Evolutionary conservation across 2,888 invertebrate genomes (phyloP), one percentile per base, ranked within the genome.

Genomic region (Hipparchia sbordonii): DNA sequence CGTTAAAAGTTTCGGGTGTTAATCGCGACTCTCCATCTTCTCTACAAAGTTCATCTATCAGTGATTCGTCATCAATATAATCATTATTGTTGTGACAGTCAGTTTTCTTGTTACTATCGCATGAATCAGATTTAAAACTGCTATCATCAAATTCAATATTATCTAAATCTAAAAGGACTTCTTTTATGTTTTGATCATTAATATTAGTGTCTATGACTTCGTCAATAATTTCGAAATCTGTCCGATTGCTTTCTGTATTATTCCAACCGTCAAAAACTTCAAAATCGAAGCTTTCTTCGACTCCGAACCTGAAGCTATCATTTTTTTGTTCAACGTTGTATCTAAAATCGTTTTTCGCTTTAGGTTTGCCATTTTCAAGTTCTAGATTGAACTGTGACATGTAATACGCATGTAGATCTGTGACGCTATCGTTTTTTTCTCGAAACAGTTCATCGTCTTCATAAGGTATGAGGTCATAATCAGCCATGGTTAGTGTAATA

Each of bases 361-460:
- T 85, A 71, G 82, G 84, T 72, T 85, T 89, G n/a, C 88, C 86
- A 76, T 92, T 92, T 78, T 94, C 94, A 76, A 94, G 75, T 84
- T 94, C 94, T 72, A 94, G 77, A 84, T 93, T 94, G 65, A 94
- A 94, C 76, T 94, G 92, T 51, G 92, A 86, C 90, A 94, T 94
- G 76, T 93, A 94, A 76, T 93, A 94, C 5, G 92, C 91, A 75
- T 94, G 94, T 74, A 94, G 82, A 76, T 94, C 94, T 76, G 89
- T 89, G 10, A 91, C 89, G 60, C 82, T 88, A 13, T 90, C 89
- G 72, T 82, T 89, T 82, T 81, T 89, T 48, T 89, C 89, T 78
- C 86, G 87, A 67, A 92, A 92, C 72, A 92, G 78, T 76, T 89
- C 89, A 12, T 89, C 88, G 23, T 90, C 89, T 5, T 90, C 91